phyloP scores from a whole-genome alignment of 2,888 invertebrate genomes.

The Eristalis tenax region DNA sequence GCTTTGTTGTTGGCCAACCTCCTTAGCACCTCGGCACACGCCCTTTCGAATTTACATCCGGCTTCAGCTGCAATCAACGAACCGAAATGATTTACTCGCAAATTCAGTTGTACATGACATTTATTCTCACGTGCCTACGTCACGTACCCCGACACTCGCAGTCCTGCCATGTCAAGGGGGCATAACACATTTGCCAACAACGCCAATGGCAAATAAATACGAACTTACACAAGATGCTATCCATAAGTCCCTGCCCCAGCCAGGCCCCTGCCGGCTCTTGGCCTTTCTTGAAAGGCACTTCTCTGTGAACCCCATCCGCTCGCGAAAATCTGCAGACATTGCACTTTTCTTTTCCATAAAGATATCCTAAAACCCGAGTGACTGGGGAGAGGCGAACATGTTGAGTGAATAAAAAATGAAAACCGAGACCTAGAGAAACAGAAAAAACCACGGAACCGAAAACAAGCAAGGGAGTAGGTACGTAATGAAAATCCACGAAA shows the following conservation, averaged over 20 bases:
- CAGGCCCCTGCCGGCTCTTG: not conserved
- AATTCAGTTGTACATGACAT: constrained; percentile 45
- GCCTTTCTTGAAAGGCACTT: not conserved
- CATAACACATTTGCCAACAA: constrained; percentile 9
- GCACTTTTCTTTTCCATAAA: constrained; percentile 13
- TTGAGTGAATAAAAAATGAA: too few relatives aligned
- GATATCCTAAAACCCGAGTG: not conserved
- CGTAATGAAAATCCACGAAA: constrained; percentile 49
- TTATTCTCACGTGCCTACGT: constrained; percentile 54
- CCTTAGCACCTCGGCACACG: not conserved
- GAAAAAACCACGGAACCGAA: constrained; percentile 18
- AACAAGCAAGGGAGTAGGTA: constrained; percentile 34
- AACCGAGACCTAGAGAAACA: constrained; percentile 3
- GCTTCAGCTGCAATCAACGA: constrained; percentile 19
- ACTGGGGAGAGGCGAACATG: not conserved
- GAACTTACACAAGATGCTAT: not conserved
- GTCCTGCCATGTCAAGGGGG: constrained; percentile 16
- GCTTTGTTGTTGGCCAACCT: not conserved
- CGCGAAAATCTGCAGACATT: constrained; percentile 54
- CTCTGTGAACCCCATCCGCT: not conserved
- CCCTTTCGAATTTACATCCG: not conserved
- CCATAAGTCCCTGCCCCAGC: not conserved
- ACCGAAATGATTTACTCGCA: constrained; percentile 52
- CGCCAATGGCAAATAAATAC: not conserved
- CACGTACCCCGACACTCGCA: not conserved